Evolutionary conservation across 2,113 vertebrate genomes (phyloP), one percentile per base, ranked within the genome.

Genomic region (Pagrus major): DNA sequence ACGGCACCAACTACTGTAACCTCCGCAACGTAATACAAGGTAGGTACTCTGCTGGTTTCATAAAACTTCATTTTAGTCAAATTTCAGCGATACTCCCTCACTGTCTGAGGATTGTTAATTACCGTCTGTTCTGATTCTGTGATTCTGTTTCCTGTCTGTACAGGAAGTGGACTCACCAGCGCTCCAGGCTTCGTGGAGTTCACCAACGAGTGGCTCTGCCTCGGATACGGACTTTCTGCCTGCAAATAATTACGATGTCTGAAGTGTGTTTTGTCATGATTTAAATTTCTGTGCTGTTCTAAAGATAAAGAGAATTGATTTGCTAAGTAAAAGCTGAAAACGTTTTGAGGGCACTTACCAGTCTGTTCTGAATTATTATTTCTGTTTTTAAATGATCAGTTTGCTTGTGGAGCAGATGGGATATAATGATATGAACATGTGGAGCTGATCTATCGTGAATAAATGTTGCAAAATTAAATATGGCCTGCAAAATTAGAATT

Each of bases 1-100:
- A 84, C 1, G 81, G 88, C 71, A 91, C 89, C 65, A 94, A 93
- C 73, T 92, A 92, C 75, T 92, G 93, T 39, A 93, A 91, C 78
- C 86, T 92, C 21, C 78, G 46, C 69, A 89, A 84, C 12, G 37
- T 93, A 0, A 81, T 91, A 5, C 37, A 86, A 72, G 90, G 89
- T 85, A 68, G 4, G 39, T n/a, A n/a, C n/a, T n/a, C n/a, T n/a
- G n/a, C n/a, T n/a, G n/a, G n/a, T n/a, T 39, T n/a, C 10, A 39
- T 8, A 9, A 8, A 29, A 15, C 1, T 25, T 6, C 0, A 42
- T 47, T 54, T 31, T 27, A 59, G 4, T 37, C 21, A 52, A 39
- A 7, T 20, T 4, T 25, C 23, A 51, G 9, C 15, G 42, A 39
- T 25, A 7, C 10, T 37, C 21, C 20, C 33, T 60, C n/a, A 16